Conservation (phyloP, 2,113 vertebrate species). For the Tricholaema leucomelas region DNA sequence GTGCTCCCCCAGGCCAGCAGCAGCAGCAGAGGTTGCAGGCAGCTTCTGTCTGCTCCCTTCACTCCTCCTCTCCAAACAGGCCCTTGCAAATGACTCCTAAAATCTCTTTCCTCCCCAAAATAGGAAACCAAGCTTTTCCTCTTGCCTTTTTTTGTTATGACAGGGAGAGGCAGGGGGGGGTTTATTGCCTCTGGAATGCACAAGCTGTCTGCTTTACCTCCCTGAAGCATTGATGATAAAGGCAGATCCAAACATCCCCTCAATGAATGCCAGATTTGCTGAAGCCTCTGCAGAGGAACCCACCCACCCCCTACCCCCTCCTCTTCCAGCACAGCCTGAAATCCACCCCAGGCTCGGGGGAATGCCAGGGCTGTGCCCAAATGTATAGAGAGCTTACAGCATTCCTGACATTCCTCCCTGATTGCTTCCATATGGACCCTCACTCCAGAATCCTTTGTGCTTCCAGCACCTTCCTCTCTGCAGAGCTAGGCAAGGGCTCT, state of each 20-base stretch:
- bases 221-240: neutral
- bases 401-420: constrained; percentile 62
- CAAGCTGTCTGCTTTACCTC: neutral
- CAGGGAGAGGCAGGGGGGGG: neutral
- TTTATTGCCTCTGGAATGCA: constrained; percentile 36
- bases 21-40: neutral
- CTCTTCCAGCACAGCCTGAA: neutral
- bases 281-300: constrained; percentile 4
- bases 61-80: neutral
- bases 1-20: neutral
- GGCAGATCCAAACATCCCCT: neutral
- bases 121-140: neutral
- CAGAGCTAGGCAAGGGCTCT: neutral
- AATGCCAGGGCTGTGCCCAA: constrained; percentile 42
- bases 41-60: neutral
- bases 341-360: neutral
- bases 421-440: constrained; percentile 57
- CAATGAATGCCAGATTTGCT: constrained; percentile 1
- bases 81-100: neutral
- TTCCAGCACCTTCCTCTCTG: neutral
- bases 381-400: neutral
- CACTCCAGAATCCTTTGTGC: neutral
- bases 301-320: neutral
- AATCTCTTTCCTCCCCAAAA: neutral
- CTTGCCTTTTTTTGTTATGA: neutral